phyloP scores from a whole-genome alignment of 2,888 invertebrate species.

The Diaperis boleti region DNA sequence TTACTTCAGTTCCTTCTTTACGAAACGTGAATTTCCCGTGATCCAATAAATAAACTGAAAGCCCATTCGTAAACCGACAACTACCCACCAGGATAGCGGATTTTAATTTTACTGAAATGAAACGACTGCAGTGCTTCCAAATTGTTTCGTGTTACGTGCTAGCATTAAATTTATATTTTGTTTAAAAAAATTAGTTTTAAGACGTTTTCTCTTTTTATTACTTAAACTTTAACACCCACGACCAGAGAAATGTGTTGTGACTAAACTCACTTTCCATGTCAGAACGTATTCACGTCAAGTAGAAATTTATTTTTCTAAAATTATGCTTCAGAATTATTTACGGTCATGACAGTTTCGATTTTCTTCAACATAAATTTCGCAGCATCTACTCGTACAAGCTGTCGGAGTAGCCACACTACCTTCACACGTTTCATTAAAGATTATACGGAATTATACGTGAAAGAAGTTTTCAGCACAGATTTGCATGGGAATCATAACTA shows the following conservation, averaged over 20 bases:
- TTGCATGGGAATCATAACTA: not conserved
- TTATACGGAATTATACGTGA: no score
- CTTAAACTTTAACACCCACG: not conserved
- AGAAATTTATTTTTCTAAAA: conserved; percentile 24
- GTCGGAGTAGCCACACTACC: no score
- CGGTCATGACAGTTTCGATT: conserved; percentile 24
- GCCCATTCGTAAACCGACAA: conserved; percentile 28
- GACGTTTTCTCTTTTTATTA: no score
- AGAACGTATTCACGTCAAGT: conserved; percentile 18
- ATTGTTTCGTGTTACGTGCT: not conserved
- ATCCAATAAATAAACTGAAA: conserved; percentile 36
- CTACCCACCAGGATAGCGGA: conserved; percentile 1
- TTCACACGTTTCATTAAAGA: no score
- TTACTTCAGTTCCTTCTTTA: conserved; percentile 21
- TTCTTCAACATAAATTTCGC: conserved; percentile 10
- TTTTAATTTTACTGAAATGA: not conserved
- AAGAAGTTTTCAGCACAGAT: not conserved
- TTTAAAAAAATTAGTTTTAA: no score
- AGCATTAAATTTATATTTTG: no score
- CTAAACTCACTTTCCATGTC: not conserved
- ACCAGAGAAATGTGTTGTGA: not conserved
- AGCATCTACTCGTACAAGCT: no score
- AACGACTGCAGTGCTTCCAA: not conserved
- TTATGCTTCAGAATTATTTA: conserved; percentile 18
- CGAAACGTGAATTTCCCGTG: conserved; percentile 28